These are phyloP conservation scores for Lutjanus erythropterus DNA, from an alignment of 2,113 vertebrate genomes.

Conservation along the genomic window DNA sequence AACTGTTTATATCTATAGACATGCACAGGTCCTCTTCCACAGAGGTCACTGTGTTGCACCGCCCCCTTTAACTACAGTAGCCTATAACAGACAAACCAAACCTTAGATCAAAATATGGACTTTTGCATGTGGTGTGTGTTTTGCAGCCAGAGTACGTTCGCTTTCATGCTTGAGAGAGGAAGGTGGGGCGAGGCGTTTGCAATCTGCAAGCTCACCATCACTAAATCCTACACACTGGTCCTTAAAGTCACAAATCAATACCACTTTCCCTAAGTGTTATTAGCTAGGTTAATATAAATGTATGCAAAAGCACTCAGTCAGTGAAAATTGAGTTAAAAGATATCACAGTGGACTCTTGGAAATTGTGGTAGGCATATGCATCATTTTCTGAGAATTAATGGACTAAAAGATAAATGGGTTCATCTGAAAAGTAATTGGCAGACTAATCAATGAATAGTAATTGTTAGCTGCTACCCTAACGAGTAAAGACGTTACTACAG, in stretches of 20 bases:
- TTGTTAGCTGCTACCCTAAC: background rate
- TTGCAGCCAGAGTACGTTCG: too few relatives aligned
- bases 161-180: too few relatives aligned
- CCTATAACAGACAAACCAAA: too few relatives aligned
- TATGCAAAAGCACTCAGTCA: background rate
- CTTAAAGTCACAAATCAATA: background rate
- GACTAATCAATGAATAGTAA: conserved; percentile 1
- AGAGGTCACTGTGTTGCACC: too few relatives aligned
- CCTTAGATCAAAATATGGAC: too few relatives aligned
- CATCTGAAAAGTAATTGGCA: background rate
- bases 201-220: too few relatives aligned
- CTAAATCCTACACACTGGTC: too few relatives aligned
- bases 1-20: too few relatives aligned
- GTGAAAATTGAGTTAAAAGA: background rate
- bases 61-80: too few relatives aligned
- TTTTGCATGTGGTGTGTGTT: too few relatives aligned
- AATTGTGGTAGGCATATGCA: background rate
- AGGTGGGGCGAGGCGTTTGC: too few relatives aligned
- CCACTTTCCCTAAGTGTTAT: background rate
- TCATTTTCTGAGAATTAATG: background rate
- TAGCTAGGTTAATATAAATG: background rate
- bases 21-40: too few relatives aligned
- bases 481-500: background rate
- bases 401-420: background rate
- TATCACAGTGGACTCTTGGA: background rate